phyloP scores from a whole-genome alignment of 2,888 invertebrate species.

The Salticus scenicus region DNA sequence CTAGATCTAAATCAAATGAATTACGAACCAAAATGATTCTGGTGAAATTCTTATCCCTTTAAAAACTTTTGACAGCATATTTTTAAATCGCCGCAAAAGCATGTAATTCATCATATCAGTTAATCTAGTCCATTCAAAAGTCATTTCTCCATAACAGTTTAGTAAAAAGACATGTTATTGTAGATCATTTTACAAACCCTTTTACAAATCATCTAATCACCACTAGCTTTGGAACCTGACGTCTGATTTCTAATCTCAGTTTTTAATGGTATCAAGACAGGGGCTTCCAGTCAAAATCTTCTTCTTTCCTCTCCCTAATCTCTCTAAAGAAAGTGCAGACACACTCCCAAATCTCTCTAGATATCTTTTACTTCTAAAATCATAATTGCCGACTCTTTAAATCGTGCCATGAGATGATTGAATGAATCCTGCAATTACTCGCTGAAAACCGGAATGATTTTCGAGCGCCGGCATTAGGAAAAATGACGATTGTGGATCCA shows the following conservation, averaged over 20 bases:
- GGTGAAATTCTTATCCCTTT: too few relatives aligned
- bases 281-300: not conserved
- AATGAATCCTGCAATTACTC: conserved; percentile 10
- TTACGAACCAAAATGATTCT: too few relatives aligned
- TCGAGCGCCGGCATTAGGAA: not conserved
- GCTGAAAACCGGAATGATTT: not conserved
- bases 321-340: not conserved
- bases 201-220: conserved; percentile 5
- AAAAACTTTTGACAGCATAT: too few relatives aligned
- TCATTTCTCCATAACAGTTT: too few relatives aligned
- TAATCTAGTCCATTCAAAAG: too few relatives aligned
- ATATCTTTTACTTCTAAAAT: not conserved
- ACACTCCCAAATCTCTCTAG: not conserved
- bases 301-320: not conserved
- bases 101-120: too few relatives aligned
- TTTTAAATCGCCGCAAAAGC: too few relatives aligned
- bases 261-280: conserved; percentile 40
- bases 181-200: not conserved
- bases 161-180: too few relatives aligned
- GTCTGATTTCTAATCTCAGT: not conserved
- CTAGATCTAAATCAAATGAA: too few relatives aligned
- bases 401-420: not conserved
- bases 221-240: not conserved
- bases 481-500: conserved; percentile 16
- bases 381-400: not conserved